These are phyloP conservation scores for Blennius ocellaris DNA, from an alignment of 2,113 vertebrate genomes.

Conservation along the genomic window DNA sequence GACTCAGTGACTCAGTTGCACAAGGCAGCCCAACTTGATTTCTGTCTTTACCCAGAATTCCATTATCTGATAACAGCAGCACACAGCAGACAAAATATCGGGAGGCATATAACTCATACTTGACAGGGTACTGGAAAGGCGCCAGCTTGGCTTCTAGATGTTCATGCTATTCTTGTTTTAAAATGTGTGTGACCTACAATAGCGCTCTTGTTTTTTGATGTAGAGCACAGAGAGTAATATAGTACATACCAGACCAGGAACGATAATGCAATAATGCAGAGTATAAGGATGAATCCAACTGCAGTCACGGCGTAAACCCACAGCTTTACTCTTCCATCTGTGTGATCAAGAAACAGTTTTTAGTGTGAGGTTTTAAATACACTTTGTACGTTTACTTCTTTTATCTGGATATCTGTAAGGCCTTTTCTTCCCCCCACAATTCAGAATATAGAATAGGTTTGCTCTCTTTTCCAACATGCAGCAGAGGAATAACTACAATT, in stretches of 20 bases:
- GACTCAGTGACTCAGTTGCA: slow-evolving; percentile 32
- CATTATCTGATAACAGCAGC: slow-evolving; percentile 63
- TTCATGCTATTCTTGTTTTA: slow-evolving; percentile 21
- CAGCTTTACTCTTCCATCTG: slow-evolving; percentile 95
- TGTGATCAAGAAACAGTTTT: slow-evolving; percentile 70
- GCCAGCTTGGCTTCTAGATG: slow-evolving; percentile 12
- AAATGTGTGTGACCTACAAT: slow-evolving; percentile 11
- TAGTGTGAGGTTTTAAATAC: slow-evolving; percentile 52
- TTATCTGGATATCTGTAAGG: background rate
- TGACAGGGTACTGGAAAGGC: slow-evolving; percentile 29
- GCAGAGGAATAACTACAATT: background rate
- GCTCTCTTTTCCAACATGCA: slow-evolving; percentile 7
- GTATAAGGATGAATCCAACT: slow-evolving; percentile 90
- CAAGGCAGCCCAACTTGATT: slow-evolving; percentile 38
- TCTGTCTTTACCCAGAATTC: slow-evolving; percentile 48
- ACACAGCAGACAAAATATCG: slow-evolving; percentile 43
- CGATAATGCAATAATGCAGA: slow-evolving; percentile 91
- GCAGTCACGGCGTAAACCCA: slow-evolving; percentile 97
- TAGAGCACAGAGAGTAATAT: slow-evolving; percentile 19
- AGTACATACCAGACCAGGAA: slow-evolving; percentile 94
- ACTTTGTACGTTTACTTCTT: background rate
- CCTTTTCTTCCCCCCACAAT: background rate
- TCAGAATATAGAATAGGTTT: background rate
- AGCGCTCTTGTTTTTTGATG: slow-evolving; percentile 23
- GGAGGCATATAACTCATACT: slow-evolving; percentile 48